Evolutionary conservation across 2,797 vertebrate genomes (phyloP).

Genomic region (Gorsachius magnificus): DNA sequence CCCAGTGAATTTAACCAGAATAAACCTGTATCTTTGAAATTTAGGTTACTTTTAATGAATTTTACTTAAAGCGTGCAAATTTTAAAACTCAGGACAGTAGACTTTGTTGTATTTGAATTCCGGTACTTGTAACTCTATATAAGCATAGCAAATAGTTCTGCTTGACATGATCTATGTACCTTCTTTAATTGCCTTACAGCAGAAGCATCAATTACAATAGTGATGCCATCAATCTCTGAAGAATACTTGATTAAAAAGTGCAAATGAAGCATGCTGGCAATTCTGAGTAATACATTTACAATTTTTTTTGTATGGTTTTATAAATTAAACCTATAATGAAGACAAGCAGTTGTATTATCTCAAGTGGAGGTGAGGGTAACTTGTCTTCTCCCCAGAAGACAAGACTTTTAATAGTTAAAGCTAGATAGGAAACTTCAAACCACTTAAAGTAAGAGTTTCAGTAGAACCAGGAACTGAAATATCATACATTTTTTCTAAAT

Average conservation of each 20-base stretch:
- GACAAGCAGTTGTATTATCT: background rate
- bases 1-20: background rate
- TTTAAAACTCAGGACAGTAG: background rate
- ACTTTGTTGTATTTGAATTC: background rate
- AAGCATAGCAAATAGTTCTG: background rate
- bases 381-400: background rate
- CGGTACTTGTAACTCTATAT: background rate
- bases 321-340: constrained; percentile 35
- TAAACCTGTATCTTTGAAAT: background rate
- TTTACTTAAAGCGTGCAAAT: background rate
- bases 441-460: background rate
- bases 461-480: background rate
- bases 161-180: constrained; percentile 46
- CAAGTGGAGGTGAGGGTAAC: background rate
- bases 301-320: background rate
- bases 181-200: constrained; percentile 44
- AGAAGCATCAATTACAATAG: constrained; percentile 31
- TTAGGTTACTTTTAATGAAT: background rate
- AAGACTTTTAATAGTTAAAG: background rate
- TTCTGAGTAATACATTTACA: constrained; percentile 40
- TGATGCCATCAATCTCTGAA: constrained; percentile 47
- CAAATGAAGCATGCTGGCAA: constrained; percentile 28
- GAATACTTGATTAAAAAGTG: constrained; percentile 42
- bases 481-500: background rate
- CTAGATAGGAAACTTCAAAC: background rate